A percentile compares a stretch with the other conserved stretches of the same genome.
These are phyloP conservation scores for Stegostoma tigrinum DNA, from an alignment of 2,113 vertebrate genomes.

Conservation along the genomic window DNA sequence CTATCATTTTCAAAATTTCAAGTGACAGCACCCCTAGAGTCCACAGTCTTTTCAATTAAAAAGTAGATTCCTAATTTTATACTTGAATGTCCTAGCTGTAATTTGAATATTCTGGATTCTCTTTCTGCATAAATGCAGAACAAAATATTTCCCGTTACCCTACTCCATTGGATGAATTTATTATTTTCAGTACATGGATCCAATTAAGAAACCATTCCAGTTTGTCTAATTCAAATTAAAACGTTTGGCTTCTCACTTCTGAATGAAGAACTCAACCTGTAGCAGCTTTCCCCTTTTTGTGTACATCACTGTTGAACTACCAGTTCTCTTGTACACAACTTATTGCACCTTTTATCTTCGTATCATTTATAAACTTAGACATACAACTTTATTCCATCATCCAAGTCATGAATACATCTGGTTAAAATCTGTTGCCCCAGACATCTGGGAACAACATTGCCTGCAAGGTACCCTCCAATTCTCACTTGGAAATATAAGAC, in stretches of 20 bases:
- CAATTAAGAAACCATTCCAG: background rate
- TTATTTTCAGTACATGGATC: background rate
- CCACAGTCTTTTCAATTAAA: background rate
- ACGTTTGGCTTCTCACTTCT: too few relatives aligned
- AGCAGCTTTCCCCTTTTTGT: background rate
- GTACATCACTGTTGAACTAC: background rate
- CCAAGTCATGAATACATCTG: background rate
- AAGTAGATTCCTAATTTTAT: background rate
- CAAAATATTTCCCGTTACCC: background rate
- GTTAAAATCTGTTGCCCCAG: background rate
- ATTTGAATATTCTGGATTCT: background rate
- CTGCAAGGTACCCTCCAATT: too few relatives aligned
- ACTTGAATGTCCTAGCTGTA: background rate
- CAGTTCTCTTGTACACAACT: background rate
- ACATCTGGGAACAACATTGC: too few relatives aligned
- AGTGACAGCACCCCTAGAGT: background rate
- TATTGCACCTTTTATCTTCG: background rate
- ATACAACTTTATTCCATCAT: background rate
- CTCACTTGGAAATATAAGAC: too few relatives aligned
- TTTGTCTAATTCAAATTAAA: background rate
- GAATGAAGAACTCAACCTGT: background rate
- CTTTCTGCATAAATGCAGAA: background rate
- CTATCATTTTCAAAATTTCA: background rate
- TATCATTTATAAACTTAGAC: background rate
- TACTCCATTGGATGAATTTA: background rate